Percentiles rank a stretch among this genome's conserved stretches.
These are phyloP conservation scores for Dicycla oo DNA, from an alignment of 2,888 invertebrate genomes.

Conservation along the genomic window DNA sequence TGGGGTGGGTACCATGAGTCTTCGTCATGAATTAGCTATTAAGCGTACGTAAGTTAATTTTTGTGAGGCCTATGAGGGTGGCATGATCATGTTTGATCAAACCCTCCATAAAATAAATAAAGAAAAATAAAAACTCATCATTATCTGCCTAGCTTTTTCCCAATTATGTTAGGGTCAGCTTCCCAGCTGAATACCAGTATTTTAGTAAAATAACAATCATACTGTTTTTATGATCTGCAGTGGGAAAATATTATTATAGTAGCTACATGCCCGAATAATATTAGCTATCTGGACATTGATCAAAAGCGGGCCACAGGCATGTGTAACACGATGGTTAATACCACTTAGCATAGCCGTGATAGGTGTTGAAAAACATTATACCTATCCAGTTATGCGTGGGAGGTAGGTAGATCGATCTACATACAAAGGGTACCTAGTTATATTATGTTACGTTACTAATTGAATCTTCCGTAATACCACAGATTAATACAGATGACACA, in stretches of 20 bases:
- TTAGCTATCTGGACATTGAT: constrained; percentile 1
- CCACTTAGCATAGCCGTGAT: constrained; percentile 12
- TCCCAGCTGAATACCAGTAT: no score
- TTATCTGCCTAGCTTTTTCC: no score
- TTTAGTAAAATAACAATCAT: not conserved
- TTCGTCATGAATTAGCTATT: no score
- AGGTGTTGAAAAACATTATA: constrained; percentile 37
- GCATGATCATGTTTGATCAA: no score
- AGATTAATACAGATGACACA: no score
- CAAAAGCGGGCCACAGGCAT: constrained; percentile 2
- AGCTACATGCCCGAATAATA: not conserved
- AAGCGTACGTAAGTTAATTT: no score
- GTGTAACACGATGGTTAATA: constrained; percentile 31
- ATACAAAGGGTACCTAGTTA: constrained; percentile 24
- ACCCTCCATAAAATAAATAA: no score
- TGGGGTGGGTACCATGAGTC: no score
- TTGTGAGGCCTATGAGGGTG: no score
- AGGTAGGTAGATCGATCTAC: constrained; percentile 5
- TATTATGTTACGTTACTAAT: constrained; percentile 8
- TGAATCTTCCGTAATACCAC: constrained; percentile 11
- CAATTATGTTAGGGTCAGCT: no score
- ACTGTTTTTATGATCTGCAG: no score
- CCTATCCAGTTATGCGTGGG: constrained; percentile 14
- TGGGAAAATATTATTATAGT: not conserved
- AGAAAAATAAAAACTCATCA: no score